Percentiles rank a stretch among this genome's conserved stretches.
Conservation (phyloP, 2,888 invertebrate species). For the Nemoura dubitans region DNA sequence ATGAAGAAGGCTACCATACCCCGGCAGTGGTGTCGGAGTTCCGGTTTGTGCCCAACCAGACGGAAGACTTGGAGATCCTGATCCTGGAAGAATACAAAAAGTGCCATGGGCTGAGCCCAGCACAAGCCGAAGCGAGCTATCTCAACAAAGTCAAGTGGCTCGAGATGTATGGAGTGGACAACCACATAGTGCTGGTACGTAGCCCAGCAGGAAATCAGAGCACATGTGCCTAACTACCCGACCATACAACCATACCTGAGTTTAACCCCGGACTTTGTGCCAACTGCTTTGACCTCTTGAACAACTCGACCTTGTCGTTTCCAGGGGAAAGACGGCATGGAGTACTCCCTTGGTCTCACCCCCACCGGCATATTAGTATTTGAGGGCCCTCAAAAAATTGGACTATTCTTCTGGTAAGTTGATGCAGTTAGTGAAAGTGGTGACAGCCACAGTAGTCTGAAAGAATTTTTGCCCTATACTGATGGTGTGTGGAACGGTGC, state of each 20-base stretch:
- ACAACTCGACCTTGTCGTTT: too few relatives aligned
- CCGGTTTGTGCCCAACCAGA: constrained; percentile 94
- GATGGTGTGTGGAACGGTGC: constrained; percentile 43
- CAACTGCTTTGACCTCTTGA: too few relatives aligned
- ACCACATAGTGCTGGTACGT: constrained; percentile 89
- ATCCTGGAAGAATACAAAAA: constrained; percentile 92
- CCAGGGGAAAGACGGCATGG: constrained; percentile 93
- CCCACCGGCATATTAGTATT: constrained; percentile 98
- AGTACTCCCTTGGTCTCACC: constrained; percentile 95
- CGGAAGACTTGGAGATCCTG: constrained; percentile 94
- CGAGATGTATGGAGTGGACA: constrained; percentile 99
- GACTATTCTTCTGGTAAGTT: constrained; percentile 89
- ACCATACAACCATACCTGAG: too few relatives aligned
- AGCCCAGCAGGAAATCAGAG: too few relatives aligned
- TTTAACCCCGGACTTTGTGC: too few relatives aligned
- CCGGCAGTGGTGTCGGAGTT: constrained; percentile 99
- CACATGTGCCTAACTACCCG: too few relatives aligned
- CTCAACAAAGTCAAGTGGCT: constrained; percentile 97
- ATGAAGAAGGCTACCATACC: constrained; percentile 89
- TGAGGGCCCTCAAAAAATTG: constrained; percentile 96
- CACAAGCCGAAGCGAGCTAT: constrained; percentile 94
- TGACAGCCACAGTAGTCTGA: neutral
- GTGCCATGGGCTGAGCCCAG: constrained; percentile 86
- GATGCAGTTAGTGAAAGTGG: constrained; percentile 26
- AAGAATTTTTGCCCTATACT: too few relatives aligned